Evolutionary conservation across 2,888 invertebrate genomes (phyloP), one percentile per base, ranked within the genome.

Genomic region (Bembecia ichneumoniformis): DNA sequence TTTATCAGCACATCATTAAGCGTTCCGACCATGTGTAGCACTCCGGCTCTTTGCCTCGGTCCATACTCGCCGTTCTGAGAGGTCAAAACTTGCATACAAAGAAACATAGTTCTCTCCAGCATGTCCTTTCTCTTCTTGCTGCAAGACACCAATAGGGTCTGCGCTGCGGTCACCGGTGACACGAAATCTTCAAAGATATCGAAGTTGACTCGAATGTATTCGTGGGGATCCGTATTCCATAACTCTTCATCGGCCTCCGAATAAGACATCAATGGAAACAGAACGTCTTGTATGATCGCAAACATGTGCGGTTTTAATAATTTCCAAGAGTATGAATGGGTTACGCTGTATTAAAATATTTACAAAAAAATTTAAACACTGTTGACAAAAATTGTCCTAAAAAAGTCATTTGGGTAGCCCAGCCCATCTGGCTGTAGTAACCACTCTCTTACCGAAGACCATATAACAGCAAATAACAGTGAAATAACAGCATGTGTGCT

Each of bases 181-280:
- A 98, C 93, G 75, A 96, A 97, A 74, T 99, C 99, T 79, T 98
- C 98, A 77, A 98, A 98, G 57, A 97, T 94, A 79, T 99, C 97
- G 78, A 97, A 98, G 89, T 98, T 99, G 49, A 96, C 91, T 59
- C 98, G 90, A 63, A 99, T 97, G 74, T 98, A 99, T 84, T 99
- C 99, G 67, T 96, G 94, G 1, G 98, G 98, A 87, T 99, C 99
- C 0, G 92, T 93, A 55, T 95, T 92, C 98, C 98, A 99, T 17
- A 99, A 82, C 64, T 98, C 96, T 72, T 98, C 96, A 81, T 99
- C 99, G 45, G 94, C 90, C 52, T 96, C 94, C 3, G 95, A 96
- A 81, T 98, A 97, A 50, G 97, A 98, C 91, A 99, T 93, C 51
- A 99, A 90, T 0, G 99, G 99, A 79, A 98, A 99, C 48, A 99